Evolutionary conservation across 2,113 vertebrate species (phyloP).

Genomic region (Corynorhinus townsendii): DNA sequence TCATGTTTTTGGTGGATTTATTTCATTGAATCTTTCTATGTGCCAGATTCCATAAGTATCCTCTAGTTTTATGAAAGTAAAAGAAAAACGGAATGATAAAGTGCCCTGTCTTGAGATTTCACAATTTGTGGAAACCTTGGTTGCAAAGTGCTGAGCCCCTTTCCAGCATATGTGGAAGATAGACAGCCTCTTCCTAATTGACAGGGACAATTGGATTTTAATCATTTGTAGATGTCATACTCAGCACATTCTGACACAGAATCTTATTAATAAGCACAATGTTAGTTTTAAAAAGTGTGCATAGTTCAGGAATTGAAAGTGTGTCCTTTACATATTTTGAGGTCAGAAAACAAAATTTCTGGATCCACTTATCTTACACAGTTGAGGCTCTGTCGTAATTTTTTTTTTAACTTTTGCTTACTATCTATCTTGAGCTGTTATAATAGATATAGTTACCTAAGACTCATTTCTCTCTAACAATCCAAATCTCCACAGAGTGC

Average conservation of each 20-base stretch:
- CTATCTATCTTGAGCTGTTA: neutral
- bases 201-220: neutral
- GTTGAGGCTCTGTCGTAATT: neutral
- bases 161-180: accelerated
- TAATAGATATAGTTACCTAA: neutral
- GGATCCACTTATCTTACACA: neutral
- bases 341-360: neutral
- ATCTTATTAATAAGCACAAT: neutral
- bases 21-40: neutral
- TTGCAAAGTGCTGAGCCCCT: neutral
- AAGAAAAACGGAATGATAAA: neutral
- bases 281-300: neutral
- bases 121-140: neutral
- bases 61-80: neutral
- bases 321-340: neutral
- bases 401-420: neutral
- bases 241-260: neutral
- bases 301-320: neutral
- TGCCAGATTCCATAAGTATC: neutral
- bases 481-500: neutral
- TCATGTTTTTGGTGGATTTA: neutral
- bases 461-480: neutral
- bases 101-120: neutral
- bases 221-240: neutral
- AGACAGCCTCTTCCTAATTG: neutral